Evolutionary conservation across 2,113 vertebrate genomes (phyloP), one percentile per base, ranked within the genome.

Genomic region (Caretta caretta): DNA sequence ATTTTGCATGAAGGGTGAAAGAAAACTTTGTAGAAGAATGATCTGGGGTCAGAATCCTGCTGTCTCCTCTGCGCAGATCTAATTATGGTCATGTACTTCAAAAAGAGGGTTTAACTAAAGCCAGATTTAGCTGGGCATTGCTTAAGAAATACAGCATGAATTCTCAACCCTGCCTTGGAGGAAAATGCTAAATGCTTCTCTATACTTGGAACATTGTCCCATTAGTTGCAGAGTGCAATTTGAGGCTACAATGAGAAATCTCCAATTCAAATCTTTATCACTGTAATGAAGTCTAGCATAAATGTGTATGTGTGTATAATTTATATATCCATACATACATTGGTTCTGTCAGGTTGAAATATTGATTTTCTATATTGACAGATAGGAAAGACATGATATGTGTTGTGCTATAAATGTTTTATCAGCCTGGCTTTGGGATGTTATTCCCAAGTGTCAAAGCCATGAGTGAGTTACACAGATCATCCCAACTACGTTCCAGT

Each of bases 21-120:
- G 93, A 48, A 86, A 97, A 96, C 92, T 96, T 96, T 96, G 93
- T 96, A 90, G 93, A 96, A 90, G 85, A 97, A 92, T 80, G 95
- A 96, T 93, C 62, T 50, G 38, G 89, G 97, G 96, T 97, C 97
- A 96, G 83, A 92, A 95, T 94, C 90, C 95, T 96, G 96, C 96
- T 95, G 95, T 96, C 93, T 97, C 93, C 96, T 93, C 92, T 96
- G 94, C 92, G 95, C 53, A 96, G 95, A 97, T 97, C 96, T 97
- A 97, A 98, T 97, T 97, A 97, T 93, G 94, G 95, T 80, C 54
- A 53, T 93, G 88, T 83, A 95, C 96, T 97, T 98, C 96, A 97
- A 97, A 98, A 95, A 95, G 93, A 94, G 78, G 56, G 87, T 96
- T 97, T 98, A 98, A 97, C 96, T 94, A 91, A 97, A 97, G 96